Conservation (phyloP, 2,113 vertebrate species). For the Solea senegalensis region DNA sequence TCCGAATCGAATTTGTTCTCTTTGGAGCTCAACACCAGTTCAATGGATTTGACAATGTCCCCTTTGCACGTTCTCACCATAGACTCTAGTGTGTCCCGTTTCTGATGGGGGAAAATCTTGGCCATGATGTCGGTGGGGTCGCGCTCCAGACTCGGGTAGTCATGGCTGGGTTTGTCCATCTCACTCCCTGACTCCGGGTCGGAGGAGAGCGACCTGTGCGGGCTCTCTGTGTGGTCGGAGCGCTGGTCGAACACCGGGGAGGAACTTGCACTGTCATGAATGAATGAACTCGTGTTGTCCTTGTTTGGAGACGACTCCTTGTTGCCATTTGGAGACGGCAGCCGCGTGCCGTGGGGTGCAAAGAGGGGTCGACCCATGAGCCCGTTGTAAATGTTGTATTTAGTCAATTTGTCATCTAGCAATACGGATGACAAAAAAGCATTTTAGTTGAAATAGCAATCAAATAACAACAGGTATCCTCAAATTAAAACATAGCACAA, state of each 20-base stretch:
- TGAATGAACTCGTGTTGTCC: conserved; percentile 39
- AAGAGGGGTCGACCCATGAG: conserved; percentile 73
- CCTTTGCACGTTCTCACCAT: conserved; percentile 85
- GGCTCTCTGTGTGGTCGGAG: conserved; percentile 81
- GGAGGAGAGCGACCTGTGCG: conserved; percentile 82
- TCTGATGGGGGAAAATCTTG: conserved; percentile 88
- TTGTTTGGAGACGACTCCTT: conserved; percentile 43
- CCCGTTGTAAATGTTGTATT: conserved; percentile 76
- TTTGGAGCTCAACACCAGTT: conserved; percentile 82
- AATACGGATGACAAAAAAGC: conserved; percentile 15
- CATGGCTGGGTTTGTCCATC: conserved; percentile 79
- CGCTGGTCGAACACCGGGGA: conserved; percentile 72
- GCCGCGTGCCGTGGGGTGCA: conserved; percentile 44
- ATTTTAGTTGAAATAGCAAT: background rate
- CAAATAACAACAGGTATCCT: background rate
- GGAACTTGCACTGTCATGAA: conserved; percentile 55
- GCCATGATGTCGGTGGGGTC: conserved; percentile 86
- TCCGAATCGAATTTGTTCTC: conserved; percentile 69
- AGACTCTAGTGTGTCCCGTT: conserved; percentile 79
- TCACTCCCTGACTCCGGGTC: conserved; percentile 88
- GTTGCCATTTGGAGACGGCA: conserved; percentile 58
- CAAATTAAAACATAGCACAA: too few species aligned
- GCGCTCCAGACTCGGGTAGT: conserved; percentile 65
- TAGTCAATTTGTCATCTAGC: conserved; percentile 80
- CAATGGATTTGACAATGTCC: conserved; percentile 89